Base-by-base conservation (phyloP, 23 tunicate species). In the Phallusia fumigata region DNA sequence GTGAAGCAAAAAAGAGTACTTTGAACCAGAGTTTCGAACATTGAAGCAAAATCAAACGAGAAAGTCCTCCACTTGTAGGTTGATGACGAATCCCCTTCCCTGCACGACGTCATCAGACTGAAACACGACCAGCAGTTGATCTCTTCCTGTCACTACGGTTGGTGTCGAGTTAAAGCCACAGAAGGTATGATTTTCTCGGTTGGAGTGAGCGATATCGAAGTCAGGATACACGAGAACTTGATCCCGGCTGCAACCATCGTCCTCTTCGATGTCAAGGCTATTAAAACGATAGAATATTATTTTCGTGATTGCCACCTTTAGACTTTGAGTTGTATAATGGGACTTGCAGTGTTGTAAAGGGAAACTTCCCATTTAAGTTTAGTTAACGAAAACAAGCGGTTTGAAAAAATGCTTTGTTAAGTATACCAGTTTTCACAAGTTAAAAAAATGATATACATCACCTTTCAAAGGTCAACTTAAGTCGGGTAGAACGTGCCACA, bases 41-140 rank as follows among this genome's bases (percentile, higher is more conserved):
- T n/a, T n/a, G n/a, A n/a, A n/a, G n/a, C n/a, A n/a, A n/a, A n/a
- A n/a, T n/a, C n/a, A 58, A 2, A 1, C 69, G 28, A 58, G 2
- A 21, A 58, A 22, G 69, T 58, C 69, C 28, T 58, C 69, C 3
- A 58, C 28, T 31, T 74, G 78, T 13, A 74, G 16, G 78, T 33
- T 79, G 2, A 81, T 75, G 21, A 78, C 15, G 40, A 85, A 85
- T 40, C 88, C 88, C 0, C 88, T 76, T 8, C 88, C 88, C 16
- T 64, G 64, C 12, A 85, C 88, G 19, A 85, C 45, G 35, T 44
- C 83, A 85, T 85, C 88, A 40, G 88, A 85, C 40, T 78, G 83
- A 79, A 85, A 85, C 18, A 78, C 83, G 30, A 85, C 45, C 34
- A 79, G 65, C 33, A 85, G 36, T 52, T 65, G 79, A 49, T 22